phyloP scores from a whole-genome alignment of 2,113 vertebrate genomes.

The Thunnus thynnus region DNA sequence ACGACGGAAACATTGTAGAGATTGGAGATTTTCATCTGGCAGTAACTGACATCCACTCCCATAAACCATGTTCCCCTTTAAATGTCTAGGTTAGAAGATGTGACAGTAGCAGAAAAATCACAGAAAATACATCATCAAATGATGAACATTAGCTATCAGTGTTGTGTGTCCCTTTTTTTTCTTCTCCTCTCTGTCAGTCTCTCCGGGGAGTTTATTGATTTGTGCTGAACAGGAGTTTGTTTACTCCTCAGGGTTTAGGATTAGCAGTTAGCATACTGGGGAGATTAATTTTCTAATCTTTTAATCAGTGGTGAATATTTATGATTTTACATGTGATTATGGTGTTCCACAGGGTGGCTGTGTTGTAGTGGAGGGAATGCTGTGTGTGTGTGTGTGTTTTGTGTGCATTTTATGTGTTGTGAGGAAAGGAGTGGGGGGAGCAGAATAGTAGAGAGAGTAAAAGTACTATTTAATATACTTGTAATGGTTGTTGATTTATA shows the following conservation, averaged over 20 bases:
- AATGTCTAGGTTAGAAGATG: neutral
- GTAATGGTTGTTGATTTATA: too few relatives aligned
- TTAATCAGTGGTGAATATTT: slow-evolving; percentile 70
- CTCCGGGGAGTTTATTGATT: slow-evolving; percentile 48
- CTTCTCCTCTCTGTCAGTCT: neutral
- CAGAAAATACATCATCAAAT: neutral
- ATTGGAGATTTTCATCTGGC: neutral
- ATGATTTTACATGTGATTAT: slow-evolving; percentile 51
- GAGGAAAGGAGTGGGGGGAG: neutral
- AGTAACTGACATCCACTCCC: neutral
- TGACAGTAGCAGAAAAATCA: neutral
- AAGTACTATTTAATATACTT: too few relatives aligned
- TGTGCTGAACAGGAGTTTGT: slow-evolving; percentile 35
- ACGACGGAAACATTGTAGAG: too few relatives aligned
- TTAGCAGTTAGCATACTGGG: slow-evolving; percentile 44
- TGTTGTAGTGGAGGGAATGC: neutral
- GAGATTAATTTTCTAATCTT: slow-evolving; percentile 66
- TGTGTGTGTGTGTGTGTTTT: neutral
- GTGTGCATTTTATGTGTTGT: neutral
- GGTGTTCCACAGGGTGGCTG: slow-evolving; percentile 1
- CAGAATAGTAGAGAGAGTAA: too few relatives aligned
- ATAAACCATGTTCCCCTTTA: neutral
- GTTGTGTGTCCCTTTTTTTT: neutral
- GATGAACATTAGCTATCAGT: neutral
- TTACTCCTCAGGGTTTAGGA: slow-evolving; percentile 60